Base-by-base conservation (phyloP, 1,140 invertebrate genomes). In the Rhyacophila brunnea region DNA sequence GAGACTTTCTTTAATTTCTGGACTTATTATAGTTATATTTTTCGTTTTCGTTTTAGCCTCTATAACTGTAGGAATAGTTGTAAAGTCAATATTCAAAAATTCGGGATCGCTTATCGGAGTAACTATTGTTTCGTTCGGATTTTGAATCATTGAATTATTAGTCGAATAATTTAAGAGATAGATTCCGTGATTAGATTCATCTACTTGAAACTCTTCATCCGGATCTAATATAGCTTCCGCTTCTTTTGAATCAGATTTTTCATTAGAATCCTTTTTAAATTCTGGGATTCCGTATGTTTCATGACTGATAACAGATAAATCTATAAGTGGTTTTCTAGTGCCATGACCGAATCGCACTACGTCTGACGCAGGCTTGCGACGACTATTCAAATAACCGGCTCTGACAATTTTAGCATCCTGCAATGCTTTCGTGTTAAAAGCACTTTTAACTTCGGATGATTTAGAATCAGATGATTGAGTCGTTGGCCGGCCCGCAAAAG, bases 121-220 rank as follows among this genome's bases (percentile, higher is more conserved):
- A 10, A 42, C 44, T 18, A 47, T 28, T 17, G 50, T 47, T 3
- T 48, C 36, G 38, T 53, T 60, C 15, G 58, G 20, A 28, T 28
- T 28, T 28, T 28, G 23, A 5, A 28, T 28, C 23, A 28, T 28
- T 17, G 59, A 51, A 20, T 23, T 55, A 17, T 65, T 58, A 6
- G 48, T 73, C 4, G 76, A 74, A 68, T 77, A 77, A 64, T 79
- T 78, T 32, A 76, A 68, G 49, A 79, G 68, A 66, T 77, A 78
- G 20, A 78, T 49, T 36, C 75, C 77, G 67, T 79, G 77, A 65
- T 77, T 79, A 1, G 75, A 77, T 68, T 79, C 77, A 55, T 79
- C 75, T 1, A 79, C 77, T 70, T 79, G 76, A 52, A 79, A 77
- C 46, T 78, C 75, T 70, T 79, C 77, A 43, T 79, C 77, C 0